Evolutionary conservation across 2,888 invertebrate genomes (phyloP).

Genomic region (Laspeyria flexula): DNA sequence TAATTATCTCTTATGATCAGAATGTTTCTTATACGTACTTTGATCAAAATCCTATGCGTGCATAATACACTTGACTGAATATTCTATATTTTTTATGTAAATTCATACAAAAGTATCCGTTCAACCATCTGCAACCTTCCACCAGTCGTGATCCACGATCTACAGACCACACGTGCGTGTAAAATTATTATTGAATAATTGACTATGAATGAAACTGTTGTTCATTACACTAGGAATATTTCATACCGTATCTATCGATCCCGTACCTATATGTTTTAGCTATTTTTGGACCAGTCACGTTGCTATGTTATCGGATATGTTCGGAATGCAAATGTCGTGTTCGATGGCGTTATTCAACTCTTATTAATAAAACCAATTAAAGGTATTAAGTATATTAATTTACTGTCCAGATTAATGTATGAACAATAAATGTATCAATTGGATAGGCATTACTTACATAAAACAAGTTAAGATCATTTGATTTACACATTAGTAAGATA

Average conservation of each 20-base stretch:
- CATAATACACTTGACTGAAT: background rate
- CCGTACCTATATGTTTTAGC: conserved; percentile 17
- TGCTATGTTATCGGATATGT: conserved; percentile 35
- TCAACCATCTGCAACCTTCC: conserved; percentile 40
- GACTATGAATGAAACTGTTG: conserved; percentile 56
- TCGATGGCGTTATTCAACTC: conserved; percentile 22
- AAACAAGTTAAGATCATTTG: background rate
- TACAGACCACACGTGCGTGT: conserved; percentile 46
- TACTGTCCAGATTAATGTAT: background rate
- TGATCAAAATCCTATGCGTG: no score
- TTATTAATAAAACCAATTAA: conserved; percentile 3
- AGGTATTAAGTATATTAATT: background rate
- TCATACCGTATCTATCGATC: conserved; percentile 32
- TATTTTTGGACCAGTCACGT: conserved; percentile 44
- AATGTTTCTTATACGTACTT: no score
- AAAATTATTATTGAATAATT: conserved; percentile 49
- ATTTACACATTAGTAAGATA: no score
- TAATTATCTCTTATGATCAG: no score
- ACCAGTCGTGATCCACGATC: conserved; percentile 49
- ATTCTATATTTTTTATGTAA: conserved; percentile 19
- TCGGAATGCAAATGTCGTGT: conserved; percentile 33
- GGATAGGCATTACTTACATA: background rate
- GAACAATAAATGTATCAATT: background rate
- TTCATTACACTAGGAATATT: conserved; percentile 40
- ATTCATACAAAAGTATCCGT: conserved; percentile 24